A percentile compares a stretch with the other conserved stretches of the same genome.
Conservation (phyloP, 2,888 invertebrate genomes). For the Dione vanillae region DNA sequence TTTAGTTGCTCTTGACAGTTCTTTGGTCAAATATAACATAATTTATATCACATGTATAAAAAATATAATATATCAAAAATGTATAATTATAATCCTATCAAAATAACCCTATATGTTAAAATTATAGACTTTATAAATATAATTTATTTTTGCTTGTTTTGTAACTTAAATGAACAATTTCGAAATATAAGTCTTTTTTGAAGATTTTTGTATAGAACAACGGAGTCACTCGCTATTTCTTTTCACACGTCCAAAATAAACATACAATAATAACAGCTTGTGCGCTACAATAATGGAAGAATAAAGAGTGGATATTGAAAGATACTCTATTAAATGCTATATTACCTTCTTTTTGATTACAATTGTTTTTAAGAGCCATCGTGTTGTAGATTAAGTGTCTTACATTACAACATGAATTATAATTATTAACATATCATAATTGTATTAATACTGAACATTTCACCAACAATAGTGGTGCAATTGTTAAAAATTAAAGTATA, state of each 20-base stretch:
- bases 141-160: no score
- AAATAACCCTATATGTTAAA: no score
- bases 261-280: slow-evolving; percentile 13
- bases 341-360: not conserved
- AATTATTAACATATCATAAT: no score
- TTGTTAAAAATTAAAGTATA: no score
- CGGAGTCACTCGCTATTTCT: not conserved
- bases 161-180: not conserved
- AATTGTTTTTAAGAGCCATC: not conserved
- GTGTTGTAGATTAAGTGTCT: no score
- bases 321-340: not conserved
- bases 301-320: not conserved
- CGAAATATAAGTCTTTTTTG: not conserved
- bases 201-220: slow-evolving; percentile 2
- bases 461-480: no score
- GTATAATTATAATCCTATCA: no score
- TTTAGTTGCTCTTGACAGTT: not conserved
- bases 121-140: no score
- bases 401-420: no score
- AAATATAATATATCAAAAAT: no score
- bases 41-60: no score
- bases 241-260: slow-evolving; percentile 24
- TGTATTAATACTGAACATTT: no score
- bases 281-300: slow-evolving; percentile 13
- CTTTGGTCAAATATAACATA: not conserved